Evolutionary conservation across 2,888 invertebrate genomes (phyloP), one percentile per base, ranked within the genome.

Genomic region (Diaprepes abbreviatus): DNA sequence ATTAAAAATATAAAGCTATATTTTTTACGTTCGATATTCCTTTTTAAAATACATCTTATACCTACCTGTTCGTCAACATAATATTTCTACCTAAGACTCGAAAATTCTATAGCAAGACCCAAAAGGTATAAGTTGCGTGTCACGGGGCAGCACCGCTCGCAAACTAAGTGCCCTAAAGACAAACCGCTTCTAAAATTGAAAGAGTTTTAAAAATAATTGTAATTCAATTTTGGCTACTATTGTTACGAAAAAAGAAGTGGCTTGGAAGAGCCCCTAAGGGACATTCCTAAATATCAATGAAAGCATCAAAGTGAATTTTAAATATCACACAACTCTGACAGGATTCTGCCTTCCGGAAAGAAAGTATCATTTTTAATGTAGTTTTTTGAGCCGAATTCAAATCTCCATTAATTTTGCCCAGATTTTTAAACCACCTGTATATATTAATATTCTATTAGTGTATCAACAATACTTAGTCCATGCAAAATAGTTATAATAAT

Each of bases 111-210:
- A 50, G 43, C 50, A 50, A 62, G 45, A 43, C 57, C 69, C 69
- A 58, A 63, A 64, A 64, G 69, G 69, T 58, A 63, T 21, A 58
- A 57, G 31, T 69, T 58, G 69, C 69, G 64, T 69, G 69, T 48
- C 12, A 14, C 21, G 21, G n/a, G 28, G 63, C 50, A 24, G 40
- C 54, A 12, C 36, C 33, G 52, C 60, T 52, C 31, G 69, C 57
- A 45, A 57, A 58, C 63, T 68, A 63, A 38, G 19, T 69, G 50
- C 64, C 69, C 69, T 52, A 38, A 58, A 69, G 69, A 64, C 28
- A 69, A 50, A 69, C 50, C 45, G 48, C 33, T 57, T 57, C 24
- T 31, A 24, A 69, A 69, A 63, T 64, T 64, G 69, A 68, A 68
- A 68, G 68, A 43, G 28, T 62, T 54, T 63, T 14, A 21, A 55